Evolutionary conservation across 64 coral and sea anemone species (phyloP), one percentile per base, ranked within the genome.

Genomic region (Orbicella faveolata): DNA sequence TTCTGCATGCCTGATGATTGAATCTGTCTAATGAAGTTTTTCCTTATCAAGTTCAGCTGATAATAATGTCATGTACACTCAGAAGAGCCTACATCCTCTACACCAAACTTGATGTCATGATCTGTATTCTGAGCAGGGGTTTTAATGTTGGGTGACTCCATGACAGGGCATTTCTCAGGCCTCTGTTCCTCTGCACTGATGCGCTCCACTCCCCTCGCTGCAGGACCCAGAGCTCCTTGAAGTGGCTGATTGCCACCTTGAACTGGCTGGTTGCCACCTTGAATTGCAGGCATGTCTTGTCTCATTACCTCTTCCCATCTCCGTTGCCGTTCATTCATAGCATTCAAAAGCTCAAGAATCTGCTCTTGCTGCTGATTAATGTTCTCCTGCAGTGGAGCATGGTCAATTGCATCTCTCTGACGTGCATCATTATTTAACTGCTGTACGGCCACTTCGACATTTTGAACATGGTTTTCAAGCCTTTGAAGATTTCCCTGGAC

Each of bases 391-490:
- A 59, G 21, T 48, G 41, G 35, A 9, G 74, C 70, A 18, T 84
- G 48, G 6, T 92, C 83, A 59, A 79, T 73, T n/a, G 75, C 88
- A 72, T 80, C 61, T 36, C 67, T 30, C 59, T 76, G 64, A 15
- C 10, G 59, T 17, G 14, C 75, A 84, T 21, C 68, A 17, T 76
- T 11, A 34, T 61, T 84, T 17, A 87, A 20, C n/a, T 79, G 63
- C 0, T 25, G 9, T 2, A 70, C 23, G 8, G 33, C 17, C 21
- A 12, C 79, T 63, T 16, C 15, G 12, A 72, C 37, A 26, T 48
- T 75, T 36, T 73, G 44, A 64, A 87, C 30, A 34, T 92, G 75
- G 34, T 87, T 36, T 19, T 87, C n/a, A 72, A 87, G 34, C 36
- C 66, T 34, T 23, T n/a, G 61, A 0, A 92, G 26, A 18, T 84